Evolutionary conservation across 2,113 vertebrate species (phyloP).

Genomic region (Passer domesticus): DNA sequence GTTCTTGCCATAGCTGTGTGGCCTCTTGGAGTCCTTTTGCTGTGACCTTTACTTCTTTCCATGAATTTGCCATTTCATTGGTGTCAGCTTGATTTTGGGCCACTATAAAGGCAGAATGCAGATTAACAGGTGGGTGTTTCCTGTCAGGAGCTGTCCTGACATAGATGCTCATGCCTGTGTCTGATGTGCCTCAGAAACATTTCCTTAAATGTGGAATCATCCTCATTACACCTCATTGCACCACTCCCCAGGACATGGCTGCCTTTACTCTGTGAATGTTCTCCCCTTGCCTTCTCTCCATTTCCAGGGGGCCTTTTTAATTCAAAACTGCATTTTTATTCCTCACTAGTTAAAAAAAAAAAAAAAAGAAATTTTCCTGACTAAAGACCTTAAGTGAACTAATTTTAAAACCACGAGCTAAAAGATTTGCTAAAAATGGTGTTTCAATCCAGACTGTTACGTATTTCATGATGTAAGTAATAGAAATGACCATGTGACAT

Average conservation of each 20-base stretch:
- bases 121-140: neutral
- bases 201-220: neutral
- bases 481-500: neutral
- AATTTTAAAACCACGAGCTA: neutral
- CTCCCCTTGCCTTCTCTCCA: neutral
- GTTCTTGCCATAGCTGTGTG: neutral
- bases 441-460: neutral
- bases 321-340: neutral
- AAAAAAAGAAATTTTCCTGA: neutral
- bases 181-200: neutral
- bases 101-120: neutral
- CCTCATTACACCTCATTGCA: neutral
- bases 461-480: neutral
- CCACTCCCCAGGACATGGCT: neutral
- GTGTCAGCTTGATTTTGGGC: neutral
- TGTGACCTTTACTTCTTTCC: neutral
- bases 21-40: neutral
- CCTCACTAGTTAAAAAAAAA: neutral
- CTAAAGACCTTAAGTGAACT: neutral
- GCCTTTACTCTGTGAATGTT: accelerated
- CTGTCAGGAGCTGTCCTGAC: neutral
- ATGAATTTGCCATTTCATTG: neutral
- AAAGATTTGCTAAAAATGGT: neutral
- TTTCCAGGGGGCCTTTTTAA: neutral
- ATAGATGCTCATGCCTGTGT: no score